phyloP scores from a whole-genome alignment of 2,113 vertebrate species.

The Forbesichthys papilliferus region DNA sequence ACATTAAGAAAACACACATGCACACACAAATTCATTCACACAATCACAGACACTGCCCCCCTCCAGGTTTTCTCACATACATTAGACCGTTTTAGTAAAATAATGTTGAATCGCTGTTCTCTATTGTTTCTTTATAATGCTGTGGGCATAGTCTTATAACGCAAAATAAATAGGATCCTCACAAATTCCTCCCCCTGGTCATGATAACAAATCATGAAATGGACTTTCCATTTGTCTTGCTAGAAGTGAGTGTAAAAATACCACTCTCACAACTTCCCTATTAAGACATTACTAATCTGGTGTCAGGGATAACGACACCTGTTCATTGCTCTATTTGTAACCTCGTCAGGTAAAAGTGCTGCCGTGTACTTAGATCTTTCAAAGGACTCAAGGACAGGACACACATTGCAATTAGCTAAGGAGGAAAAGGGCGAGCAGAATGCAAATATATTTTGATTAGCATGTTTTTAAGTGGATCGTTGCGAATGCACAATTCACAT shows the following conservation, averaged over 20 bases:
- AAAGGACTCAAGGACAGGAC: conserved; percentile 64
- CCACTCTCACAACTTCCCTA: conserved; percentile 24
- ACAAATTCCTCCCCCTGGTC: conserved; percentile 22
- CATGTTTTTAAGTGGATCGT: conserved; percentile 60
- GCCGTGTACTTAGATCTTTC: conserved; percentile 62
- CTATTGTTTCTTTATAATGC: conserved; percentile 29
- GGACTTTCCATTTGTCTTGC: conserved; percentile 48
- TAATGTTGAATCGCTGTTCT: conserved; percentile 33
- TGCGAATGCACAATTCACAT: conserved; percentile 42
- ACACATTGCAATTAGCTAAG: conserved; percentile 66
- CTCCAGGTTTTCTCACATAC: neutral
- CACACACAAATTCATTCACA: neutral
- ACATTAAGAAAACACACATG: neutral
- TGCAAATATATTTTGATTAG: conserved; percentile 68
- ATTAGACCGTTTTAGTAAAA: conserved; percentile 18
- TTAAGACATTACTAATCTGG: conserved; percentile 47
- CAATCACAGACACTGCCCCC: neutral
- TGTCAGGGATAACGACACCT: conserved; percentile 57
- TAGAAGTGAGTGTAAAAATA: conserved; percentile 36
- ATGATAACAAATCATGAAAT: conserved; percentile 38
- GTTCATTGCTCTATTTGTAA: conserved; percentile 57
- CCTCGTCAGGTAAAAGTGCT: conserved; percentile 69
- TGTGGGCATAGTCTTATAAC: conserved; percentile 21
- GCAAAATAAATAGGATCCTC: conserved; percentile 17
- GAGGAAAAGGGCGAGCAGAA: conserved; percentile 51